Conservation (phyloP, 2,888 invertebrate genomes). For the Yponomeuta malinellus region DNA sequence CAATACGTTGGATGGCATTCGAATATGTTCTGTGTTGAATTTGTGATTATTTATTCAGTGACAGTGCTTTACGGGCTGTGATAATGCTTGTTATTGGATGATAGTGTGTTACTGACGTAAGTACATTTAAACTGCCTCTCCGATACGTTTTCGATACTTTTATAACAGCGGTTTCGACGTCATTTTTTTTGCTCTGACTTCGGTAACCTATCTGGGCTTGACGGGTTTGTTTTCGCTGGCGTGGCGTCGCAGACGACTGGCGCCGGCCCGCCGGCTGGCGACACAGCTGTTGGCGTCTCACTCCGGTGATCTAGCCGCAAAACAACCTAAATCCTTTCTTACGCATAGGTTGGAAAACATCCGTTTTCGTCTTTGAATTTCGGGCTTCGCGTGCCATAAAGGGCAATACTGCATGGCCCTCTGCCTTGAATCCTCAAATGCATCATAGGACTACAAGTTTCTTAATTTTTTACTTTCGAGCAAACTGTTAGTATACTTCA, state of each 20-base stretch:
- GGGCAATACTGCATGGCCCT: neutral
- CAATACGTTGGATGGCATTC: constrained; percentile 61
- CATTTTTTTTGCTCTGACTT: constrained; percentile 22
- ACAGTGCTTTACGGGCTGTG: constrained; percentile 61
- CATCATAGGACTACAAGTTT: neutral
- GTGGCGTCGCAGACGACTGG: constrained; percentile 35
- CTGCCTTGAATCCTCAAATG: neutral
- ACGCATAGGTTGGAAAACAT: neutral
- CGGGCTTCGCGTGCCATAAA: neutral
- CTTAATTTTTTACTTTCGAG: neutral
- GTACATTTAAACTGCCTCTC: constrained; percentile 28
- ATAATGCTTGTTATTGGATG: constrained; percentile 69
- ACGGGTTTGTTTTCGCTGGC: constrained; percentile 43
- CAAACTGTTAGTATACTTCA: no score
- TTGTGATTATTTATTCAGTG: constrained; percentile 72
- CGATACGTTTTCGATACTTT: neutral
- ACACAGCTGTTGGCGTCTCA: constrained; percentile 38
- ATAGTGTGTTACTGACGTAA: constrained; percentile 62
- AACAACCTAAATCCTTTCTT: neutral
- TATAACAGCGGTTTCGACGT: neutral
- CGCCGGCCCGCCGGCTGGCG: constrained; percentile 40
- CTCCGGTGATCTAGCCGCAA: constrained; percentile 18
- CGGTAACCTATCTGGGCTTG: constrained; percentile 63
- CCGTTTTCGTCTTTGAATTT: neutral
- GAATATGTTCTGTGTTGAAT: constrained; percentile 70